These are phyloP conservation scores for Entomobrya multifasciata DNA, from an alignment of 2,888 invertebrate genomes.

Conservation along the genomic window DNA sequence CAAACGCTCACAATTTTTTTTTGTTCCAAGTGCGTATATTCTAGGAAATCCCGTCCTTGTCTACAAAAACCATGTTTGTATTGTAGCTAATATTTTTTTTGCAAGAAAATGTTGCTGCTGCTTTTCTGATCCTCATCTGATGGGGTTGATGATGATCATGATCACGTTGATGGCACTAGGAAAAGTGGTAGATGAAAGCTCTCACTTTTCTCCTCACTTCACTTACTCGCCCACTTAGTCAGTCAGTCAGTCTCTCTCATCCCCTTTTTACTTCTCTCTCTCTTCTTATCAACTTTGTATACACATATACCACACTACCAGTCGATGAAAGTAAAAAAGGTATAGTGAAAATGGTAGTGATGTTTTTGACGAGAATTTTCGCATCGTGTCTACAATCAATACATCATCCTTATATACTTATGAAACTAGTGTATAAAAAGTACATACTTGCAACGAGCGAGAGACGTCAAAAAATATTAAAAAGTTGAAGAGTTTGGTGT, in stretches of 20 bases:
- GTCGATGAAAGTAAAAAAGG: not conserved
- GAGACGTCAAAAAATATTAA: not conserved
- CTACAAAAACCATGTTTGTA: too few relatives aligned
- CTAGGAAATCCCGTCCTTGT: too few relatives aligned
- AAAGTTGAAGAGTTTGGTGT: not conserved
- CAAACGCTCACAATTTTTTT: too few relatives aligned
- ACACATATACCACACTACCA: not conserved
- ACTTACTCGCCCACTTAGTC: slow-evolving; percentile 54
- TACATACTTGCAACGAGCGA: too few relatives aligned
- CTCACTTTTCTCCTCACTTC: slow-evolving; percentile 52
- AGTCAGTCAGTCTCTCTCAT: slow-evolving; percentile 69
- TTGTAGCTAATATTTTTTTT: too few relatives aligned
- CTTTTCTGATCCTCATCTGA: slow-evolving; percentile 7
- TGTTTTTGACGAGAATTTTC: not conserved
- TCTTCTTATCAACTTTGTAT: not conserved
- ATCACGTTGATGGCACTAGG: slow-evolving; percentile 46
- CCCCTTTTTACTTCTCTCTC: slow-evolving; percentile 40
- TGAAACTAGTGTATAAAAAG: too few relatives aligned
- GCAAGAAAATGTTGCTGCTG: not conserved
- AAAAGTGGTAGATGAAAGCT: slow-evolving; percentile 67
- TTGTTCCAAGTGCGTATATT: too few relatives aligned
- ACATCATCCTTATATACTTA: not conserved
- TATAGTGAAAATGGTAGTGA: not conserved
- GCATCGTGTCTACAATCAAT: not conserved
- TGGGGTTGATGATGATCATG: slow-evolving; percentile 53